phyloP scores from a whole-genome alignment of 2,113 vertebrate species.

The Gila orcuttii region DNA sequence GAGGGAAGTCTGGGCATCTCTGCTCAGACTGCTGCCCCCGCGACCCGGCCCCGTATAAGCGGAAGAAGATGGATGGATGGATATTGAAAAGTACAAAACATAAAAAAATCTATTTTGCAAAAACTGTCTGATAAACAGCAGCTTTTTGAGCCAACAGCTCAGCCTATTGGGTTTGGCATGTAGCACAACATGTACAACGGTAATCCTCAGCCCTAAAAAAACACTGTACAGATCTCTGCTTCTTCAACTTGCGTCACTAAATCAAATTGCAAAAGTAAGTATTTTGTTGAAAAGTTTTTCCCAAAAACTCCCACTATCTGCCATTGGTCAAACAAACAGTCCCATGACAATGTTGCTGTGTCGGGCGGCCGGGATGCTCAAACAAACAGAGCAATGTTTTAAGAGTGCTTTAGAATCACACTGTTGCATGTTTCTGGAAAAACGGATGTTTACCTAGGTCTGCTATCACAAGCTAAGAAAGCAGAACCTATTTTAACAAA shows the following conservation, averaged over 20 bases:
- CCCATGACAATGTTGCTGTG: neutral
- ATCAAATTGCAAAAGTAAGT: neutral
- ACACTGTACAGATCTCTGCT: slow-evolving; percentile 9
- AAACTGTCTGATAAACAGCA: neutral
- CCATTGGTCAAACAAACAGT: slow-evolving; percentile 16
- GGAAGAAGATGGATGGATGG: too few species aligned
- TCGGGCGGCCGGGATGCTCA: neutral
- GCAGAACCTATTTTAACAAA: neutral
- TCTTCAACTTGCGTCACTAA: neutral
- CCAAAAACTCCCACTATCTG: neutral
- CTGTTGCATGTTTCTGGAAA: neutral
- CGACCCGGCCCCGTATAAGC: too few species aligned
- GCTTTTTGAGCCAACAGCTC: neutral
- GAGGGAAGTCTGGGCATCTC: too few species aligned
- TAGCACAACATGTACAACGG: neutral
- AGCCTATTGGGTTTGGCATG: neutral
- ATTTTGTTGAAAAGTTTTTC: neutral
- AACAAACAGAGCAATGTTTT: slow-evolving; percentile 14
- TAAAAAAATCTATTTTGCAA: neutral
- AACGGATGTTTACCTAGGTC: neutral
- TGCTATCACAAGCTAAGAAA: neutral
- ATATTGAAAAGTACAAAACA: neutral
- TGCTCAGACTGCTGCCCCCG: too few species aligned
- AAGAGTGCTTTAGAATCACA: neutral
- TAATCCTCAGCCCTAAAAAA: slow-evolving; percentile 58